These are phyloP conservation scores for Drosophila peninsularis DNA, from an alignment of 2,888 invertebrate genomes.

Conservation along the genomic window DNA sequence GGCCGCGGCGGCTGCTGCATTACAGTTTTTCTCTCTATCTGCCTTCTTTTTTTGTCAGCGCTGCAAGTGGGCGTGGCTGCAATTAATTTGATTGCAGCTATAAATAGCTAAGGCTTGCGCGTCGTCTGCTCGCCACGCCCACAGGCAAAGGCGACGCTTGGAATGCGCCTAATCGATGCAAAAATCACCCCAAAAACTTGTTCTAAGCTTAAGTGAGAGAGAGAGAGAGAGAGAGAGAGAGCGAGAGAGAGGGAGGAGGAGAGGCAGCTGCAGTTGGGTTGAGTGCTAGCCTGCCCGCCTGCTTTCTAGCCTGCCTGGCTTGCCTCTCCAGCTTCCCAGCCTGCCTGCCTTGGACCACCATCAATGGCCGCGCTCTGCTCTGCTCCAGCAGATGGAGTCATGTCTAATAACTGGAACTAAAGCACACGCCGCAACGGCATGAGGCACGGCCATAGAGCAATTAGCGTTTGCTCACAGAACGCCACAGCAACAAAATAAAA, in stretches of 20 bases:
- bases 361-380: constrained; percentile 41
- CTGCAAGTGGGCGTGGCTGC: constrained; percentile 70
- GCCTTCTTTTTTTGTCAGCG: constrained; percentile 67
- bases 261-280: constrained; percentile 13
- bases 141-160: constrained; percentile 67
- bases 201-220: constrained; percentile 51
- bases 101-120: constrained; percentile 64
- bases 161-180: constrained; percentile 79
- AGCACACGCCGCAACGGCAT: constrained; percentile 59
- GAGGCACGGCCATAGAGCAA: constrained; percentile 50
- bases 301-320: not conserved
- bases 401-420: constrained; percentile 79
- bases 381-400: constrained; percentile 40
- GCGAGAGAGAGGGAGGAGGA: not conserved
- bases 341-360: constrained; percentile 52
- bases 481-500: constrained; percentile 11
- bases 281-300: not conserved
- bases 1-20: constrained; percentile 37
- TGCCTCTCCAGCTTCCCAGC: not conserved
- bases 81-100: constrained; percentile 78
- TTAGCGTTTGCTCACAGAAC: constrained; percentile 64
- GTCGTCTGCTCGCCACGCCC: constrained; percentile 63
- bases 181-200: constrained; percentile 72
- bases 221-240: not conserved
- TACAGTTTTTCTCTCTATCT: constrained; percentile 42